A percentile compares a stretch with the other conserved stretches of the same genome.
Evolutionary conservation across 1,140 invertebrate genomes (phyloP).

Genomic region (Macrobrachium rosenbergii): DNA sequence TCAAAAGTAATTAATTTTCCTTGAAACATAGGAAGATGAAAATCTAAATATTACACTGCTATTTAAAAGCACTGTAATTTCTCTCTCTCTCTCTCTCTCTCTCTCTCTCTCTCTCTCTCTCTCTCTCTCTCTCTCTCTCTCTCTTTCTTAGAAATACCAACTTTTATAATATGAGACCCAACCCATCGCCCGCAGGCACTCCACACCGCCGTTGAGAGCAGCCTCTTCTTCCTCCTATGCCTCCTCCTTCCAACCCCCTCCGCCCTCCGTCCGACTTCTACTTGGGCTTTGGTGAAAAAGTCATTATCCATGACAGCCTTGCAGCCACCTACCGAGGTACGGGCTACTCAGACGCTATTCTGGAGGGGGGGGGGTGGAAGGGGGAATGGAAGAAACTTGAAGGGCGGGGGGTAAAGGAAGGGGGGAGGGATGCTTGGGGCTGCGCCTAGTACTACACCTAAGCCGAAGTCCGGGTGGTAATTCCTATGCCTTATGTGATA

Average conservation of each 20-base stretch:
- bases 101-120: neutral
- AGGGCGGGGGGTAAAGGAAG: neutral
- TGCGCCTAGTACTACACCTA: neutral
- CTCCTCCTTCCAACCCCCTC: neutral
- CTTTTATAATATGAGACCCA: too few relatives aligned
- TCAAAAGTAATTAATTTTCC: too few relatives aligned
- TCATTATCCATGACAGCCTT: too few relatives aligned
- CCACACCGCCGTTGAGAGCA: neutral
- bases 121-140: neutral
- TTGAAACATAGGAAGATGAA: too few relatives aligned
- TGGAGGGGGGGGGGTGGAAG: neutral
- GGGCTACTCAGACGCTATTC: neutral
- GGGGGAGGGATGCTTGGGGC: neutral
- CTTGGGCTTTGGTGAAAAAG: neutral
- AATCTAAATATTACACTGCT: too few relatives aligned
- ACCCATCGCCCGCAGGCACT: too few relatives aligned
- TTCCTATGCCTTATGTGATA: neutral
- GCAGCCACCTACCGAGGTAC: neutral
- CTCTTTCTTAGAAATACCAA: neutral
- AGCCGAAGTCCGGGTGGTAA: neutral
- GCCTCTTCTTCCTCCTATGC: neutral
- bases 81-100: conserved; percentile 3
- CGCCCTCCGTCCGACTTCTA: neutral
- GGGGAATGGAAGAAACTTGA: neutral
- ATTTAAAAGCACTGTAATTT: neutral